Evolutionary conservation across 2,113 vertebrate species (phyloP).

Genomic region (Salminus brasiliensis): DNA sequence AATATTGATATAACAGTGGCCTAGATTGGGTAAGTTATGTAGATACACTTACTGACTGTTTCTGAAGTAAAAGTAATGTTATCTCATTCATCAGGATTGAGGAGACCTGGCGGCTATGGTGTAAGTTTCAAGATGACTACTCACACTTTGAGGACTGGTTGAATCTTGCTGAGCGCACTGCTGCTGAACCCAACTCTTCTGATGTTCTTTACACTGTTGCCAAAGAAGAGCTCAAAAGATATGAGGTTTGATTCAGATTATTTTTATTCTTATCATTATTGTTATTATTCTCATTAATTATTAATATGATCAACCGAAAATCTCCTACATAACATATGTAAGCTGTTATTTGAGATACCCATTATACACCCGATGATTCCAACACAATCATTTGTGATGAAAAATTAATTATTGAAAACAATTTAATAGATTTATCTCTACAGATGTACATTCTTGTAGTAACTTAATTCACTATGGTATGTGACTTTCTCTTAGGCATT

Average conservation of each 20-base stretch:
- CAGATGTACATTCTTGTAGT: neutral
- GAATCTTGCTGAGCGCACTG: conserved; percentile 79
- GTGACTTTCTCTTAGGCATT: conserved; percentile 76
- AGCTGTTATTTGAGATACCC: neutral
- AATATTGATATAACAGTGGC: neutral
- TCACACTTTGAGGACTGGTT: conserved; percentile 94
- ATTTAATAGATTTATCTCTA: neutral
- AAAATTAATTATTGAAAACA: neutral
- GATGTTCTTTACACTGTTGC: conserved; percentile 85
- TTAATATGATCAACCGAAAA: neutral
- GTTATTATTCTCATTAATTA: neutral
- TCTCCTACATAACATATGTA: neutral
- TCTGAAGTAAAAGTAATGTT: neutral
- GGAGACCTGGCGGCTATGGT: conserved; percentile 93
- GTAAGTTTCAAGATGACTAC: conserved; percentile 91
- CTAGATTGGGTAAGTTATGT: neutral
- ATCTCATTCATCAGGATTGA: conserved; percentile 81
- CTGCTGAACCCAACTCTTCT: conserved; percentile 86
- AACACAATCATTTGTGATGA: too few relatives aligned
- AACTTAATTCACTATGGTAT: neutral
- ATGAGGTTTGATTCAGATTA: conserved; percentile 81
- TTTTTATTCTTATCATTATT: too few relatives aligned
- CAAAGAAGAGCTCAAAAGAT: conserved; percentile 93
- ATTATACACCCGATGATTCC: too few relatives aligned
- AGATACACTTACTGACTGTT: neutral